A percentile compares a stretch with the other conserved stretches of the same genome.
phyloP scores from a whole-genome alignment of 2,797 vertebrate species.

The Hoplostethus atlanticus region DNA sequence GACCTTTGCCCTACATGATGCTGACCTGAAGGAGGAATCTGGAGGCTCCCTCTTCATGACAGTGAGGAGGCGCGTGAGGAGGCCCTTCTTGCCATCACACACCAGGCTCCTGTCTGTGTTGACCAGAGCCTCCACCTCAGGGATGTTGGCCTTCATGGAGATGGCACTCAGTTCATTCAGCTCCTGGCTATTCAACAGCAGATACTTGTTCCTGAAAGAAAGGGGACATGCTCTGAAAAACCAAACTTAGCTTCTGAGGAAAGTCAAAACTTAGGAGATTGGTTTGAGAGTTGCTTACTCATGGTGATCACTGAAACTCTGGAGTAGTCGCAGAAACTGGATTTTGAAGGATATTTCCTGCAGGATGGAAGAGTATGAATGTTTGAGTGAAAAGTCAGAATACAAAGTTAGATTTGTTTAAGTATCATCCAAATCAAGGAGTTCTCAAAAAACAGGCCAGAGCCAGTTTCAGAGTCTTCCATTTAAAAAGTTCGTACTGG shows the following conservation, averaged over 20 bases:
- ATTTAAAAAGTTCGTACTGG: conserved; percentile 85
- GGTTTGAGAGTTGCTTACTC: conserved; percentile 87
- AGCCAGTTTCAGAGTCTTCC: neutral
- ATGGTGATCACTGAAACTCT: conserved; percentile 99
- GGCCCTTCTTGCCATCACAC: conserved; percentile 97
- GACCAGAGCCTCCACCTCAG: conserved; percentile 96
- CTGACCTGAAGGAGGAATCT: conserved; percentile 97
- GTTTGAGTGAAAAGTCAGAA: neutral
- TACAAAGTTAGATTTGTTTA: neutral
- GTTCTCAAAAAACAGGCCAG: neutral
- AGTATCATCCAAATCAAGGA: neutral
- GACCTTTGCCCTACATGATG: neutral
- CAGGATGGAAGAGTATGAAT: conserved; percentile 12
- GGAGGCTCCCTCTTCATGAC: conserved; percentile 99
- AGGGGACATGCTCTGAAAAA: neutral
- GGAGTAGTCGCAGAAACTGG: conserved; percentile 96
- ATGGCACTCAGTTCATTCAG: conserved; percentile 97
- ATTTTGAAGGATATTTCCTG: conserved; percentile 99
- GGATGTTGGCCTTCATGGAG: conserved; percentile 97
- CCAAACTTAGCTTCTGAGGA: neutral
- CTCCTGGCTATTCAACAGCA: conserved; percentile 96
- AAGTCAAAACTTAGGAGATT: neutral
- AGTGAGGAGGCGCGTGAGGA: conserved; percentile 93
- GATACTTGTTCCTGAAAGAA: conserved; percentile 95
- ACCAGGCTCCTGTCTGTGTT: conserved; percentile 98